Evolutionary conservation across 1,140 invertebrate genomes (phyloP).

Genomic region (Acromyrmex echinatior): DNA sequence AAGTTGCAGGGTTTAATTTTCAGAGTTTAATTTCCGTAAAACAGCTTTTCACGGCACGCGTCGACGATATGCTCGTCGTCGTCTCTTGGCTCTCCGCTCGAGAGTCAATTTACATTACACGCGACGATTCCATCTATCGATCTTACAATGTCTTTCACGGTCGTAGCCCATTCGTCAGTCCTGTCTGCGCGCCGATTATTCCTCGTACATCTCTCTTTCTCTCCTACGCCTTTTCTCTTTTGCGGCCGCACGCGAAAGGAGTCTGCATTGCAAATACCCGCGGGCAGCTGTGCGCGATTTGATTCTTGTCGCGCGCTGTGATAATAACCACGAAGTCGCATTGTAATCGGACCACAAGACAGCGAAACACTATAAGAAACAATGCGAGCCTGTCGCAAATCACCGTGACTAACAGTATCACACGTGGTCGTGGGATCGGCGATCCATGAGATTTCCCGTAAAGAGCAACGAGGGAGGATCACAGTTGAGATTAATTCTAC

Average conservation of each 20-base stretch:
- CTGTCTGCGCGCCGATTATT: slow-evolving; percentile 76
- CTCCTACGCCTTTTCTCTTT: slow-evolving; percentile 28
- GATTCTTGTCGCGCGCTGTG: slow-evolving; percentile 71
- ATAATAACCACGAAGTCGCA: slow-evolving; percentile 68
- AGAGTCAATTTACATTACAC: slow-evolving; percentile 77
- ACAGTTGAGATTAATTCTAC: not conserved
- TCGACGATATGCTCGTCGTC: slow-evolving; percentile 52
- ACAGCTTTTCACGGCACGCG: slow-evolving; percentile 25
- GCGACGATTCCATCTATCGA: slow-evolving; percentile 76
- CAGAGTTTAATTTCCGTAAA: slow-evolving; percentile 14
- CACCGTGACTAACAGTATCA: slow-evolving; percentile 43
- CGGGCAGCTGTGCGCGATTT: slow-evolving; percentile 45
- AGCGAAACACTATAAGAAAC: slow-evolving; percentile 7
- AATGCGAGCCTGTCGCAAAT: slow-evolving; percentile 18
- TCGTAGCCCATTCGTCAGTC: slow-evolving; percentile 74
- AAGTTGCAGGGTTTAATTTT: slow-evolving; percentile 48
- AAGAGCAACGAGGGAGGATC: slow-evolving; percentile 22
- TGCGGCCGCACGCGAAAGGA: slow-evolving; percentile 42
- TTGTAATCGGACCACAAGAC: slow-evolving; percentile 51
- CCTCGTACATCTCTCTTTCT: slow-evolving; percentile 54
- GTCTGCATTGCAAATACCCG: slow-evolving; percentile 62
- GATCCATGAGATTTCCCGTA: slow-evolving; percentile 23
- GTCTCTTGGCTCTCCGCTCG: slow-evolving; percentile 21
- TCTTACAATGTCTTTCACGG: slow-evolving; percentile 73
- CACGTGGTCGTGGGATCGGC: slow-evolving; percentile 36